These are phyloP conservation scores for Zoroaster sp. DNA, from an alignment of 53 echinoderm and acorn worm genomes.

Conservation along the genomic window DNA sequence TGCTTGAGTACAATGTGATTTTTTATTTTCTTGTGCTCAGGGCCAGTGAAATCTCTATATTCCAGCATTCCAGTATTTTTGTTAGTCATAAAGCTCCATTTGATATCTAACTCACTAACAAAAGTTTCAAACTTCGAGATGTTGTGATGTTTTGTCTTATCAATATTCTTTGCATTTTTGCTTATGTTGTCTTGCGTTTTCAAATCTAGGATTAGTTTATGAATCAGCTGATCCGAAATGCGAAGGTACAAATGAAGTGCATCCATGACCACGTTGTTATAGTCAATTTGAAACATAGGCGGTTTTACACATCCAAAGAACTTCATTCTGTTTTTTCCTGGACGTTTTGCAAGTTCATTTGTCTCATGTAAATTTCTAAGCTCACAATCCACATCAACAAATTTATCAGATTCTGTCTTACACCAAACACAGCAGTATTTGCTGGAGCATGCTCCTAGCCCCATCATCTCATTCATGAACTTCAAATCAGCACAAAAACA, in stretches of 20 bases:
- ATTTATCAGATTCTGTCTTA: conserved; percentile 20
- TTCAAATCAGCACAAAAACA: conserved; percentile 51
- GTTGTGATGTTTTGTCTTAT: background rate
- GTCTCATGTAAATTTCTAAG: background rate
- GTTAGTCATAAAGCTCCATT: background rate
- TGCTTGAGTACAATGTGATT: background rate
- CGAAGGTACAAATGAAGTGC: conserved; percentile 2
- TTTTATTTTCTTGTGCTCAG: conserved; percentile 13
- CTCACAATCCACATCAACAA: background rate
- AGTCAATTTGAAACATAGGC: conserved; percentile 16
- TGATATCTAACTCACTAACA: background rate
- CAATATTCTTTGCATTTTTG: background rate
- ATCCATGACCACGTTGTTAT: conserved; percentile 3
- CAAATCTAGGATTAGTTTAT: conserved; percentile 20
- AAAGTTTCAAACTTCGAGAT: conserved; percentile 27
- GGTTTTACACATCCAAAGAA: background rate
- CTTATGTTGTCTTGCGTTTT: conserved; percentile 21
- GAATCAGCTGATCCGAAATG: conserved; percentile 43
- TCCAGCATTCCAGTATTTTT: background rate
- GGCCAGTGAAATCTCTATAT: conserved; percentile 36
- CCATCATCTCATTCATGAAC: conserved; percentile 60
- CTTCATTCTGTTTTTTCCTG: background rate
- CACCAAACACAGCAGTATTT: conserved; percentile 30
- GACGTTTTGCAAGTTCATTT: conserved; percentile 1
- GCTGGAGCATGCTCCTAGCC: conserved; percentile 51